Base-by-base conservation (phyloP, 2,113 vertebrate species). In the Sylvilagus bachmani region DNA sequence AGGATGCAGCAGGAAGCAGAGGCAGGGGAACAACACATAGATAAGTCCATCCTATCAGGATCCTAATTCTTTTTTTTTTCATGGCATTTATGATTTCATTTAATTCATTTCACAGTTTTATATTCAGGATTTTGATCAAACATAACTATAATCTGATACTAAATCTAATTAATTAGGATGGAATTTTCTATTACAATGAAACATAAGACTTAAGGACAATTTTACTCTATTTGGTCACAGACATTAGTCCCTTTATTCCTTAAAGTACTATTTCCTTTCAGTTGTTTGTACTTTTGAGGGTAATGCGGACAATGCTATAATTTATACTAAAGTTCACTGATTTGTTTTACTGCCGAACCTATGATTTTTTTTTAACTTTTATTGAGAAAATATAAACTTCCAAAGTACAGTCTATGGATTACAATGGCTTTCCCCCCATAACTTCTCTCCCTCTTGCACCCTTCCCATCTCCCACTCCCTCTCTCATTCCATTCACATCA, bases 261-360 rank as follows among this genome's bases (percentile, higher is more conserved):
- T 79, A 67, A 83, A 83, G 3, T 55, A 12, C 38, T 22, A 49
- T 69, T 92, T 89, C 19, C 93, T 70, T 79, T 70, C 51, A 87
- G 66, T 6, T 70, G 10, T 31, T 84, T 87, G 33, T 7, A 53
- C 44, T 87, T 92, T 75, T 94, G 21, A 82, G 38, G 21, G 14
- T 82, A 82, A 69, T 33, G 3, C 64, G 4, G 51, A 86, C 3
- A 79, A 36, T 51, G 4, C 33, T 66, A 12, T 67, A 86, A 49
- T 92, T 92, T 61, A 79, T 22, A 61, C 87, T 97, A 92, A 92
- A 81, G 75, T 84, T 4, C 10, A 80, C 31, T 58, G 19, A 25
- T 44, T 88, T 91, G 31, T 49, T 92, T 64, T 66, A 79, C 5
- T 53, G 7, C 49, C 27, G 89, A 31, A 64, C 58, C 51, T 70